Evolutionary conservation across 2,113 vertebrate genomes (phyloP).

Genomic region (Grantiella picta): DNA sequence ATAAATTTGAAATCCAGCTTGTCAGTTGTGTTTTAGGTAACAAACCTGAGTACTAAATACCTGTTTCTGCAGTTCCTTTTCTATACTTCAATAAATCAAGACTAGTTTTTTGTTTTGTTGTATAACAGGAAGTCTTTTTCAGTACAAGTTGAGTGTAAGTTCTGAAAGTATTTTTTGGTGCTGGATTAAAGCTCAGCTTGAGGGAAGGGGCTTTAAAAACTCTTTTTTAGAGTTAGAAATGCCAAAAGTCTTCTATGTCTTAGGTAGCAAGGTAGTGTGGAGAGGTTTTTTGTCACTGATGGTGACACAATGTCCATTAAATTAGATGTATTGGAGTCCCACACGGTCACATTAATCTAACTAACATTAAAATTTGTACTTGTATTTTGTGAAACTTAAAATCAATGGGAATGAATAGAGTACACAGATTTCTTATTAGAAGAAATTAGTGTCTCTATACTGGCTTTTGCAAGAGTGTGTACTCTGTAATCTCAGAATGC

Average conservation of each 20-base stretch:
- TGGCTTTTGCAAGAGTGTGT: not conserved
- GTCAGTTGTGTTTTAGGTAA: not conserved
- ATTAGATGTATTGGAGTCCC: not conserved
- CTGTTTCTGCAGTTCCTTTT: not conserved
- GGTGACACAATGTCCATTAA: not conserved
- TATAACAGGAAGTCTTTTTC: not conserved
- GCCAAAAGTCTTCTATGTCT: not conserved
- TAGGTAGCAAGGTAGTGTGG: not conserved
- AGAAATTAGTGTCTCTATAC: not conserved
- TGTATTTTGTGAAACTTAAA: not conserved
- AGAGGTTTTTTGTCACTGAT: not conserved
- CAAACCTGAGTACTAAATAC: not conserved
- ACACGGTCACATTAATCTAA: not conserved
- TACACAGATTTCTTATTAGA: not conserved
- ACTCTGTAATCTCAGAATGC: not conserved
- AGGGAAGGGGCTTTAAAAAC: not conserved
- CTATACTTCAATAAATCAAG: not conserved
- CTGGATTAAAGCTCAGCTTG: not conserved
- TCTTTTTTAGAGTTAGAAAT: not conserved
- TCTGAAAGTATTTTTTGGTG: not conserved
- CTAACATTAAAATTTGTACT: not conserved
- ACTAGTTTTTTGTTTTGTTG: not conserved
- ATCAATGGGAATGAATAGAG: not conserved
- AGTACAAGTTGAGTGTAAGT: rapidly evolving
- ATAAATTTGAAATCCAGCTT: not conserved